Evolutionary conservation across 1,140 invertebrate species (phyloP).

Genomic region (Acromyrmex echinatior): DNA sequence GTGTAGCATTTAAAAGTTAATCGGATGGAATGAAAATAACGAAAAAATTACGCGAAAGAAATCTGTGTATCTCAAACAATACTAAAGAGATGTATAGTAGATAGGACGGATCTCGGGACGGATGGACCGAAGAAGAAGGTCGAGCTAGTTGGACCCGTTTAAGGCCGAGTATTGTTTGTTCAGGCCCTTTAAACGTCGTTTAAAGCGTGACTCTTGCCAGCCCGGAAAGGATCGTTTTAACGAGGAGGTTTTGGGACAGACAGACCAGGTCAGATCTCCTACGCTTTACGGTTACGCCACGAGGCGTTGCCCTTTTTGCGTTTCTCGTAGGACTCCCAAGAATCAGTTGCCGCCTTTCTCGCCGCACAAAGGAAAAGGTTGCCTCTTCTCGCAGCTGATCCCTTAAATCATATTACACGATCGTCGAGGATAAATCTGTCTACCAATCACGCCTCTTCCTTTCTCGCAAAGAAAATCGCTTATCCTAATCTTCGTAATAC

Average conservation of each 20-base stretch:
- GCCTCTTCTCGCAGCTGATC: slow-evolving; percentile 62
- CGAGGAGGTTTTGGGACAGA: slow-evolving; percentile 72
- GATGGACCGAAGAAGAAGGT: background rate
- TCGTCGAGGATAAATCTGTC: slow-evolving; percentile 43
- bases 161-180: slow-evolving; percentile 72
- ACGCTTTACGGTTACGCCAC: slow-evolving; percentile 64
- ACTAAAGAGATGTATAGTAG: background rate
- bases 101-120: background rate
- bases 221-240: slow-evolving; percentile 79
- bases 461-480: slow-evolving; percentile 9
- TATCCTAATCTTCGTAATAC: background rate
- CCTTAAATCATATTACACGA: slow-evolving; percentile 67
- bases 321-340: slow-evolving; percentile 22
- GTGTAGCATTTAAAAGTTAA: too few species aligned
- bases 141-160: slow-evolving; percentile 29
- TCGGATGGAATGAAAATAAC: background rate
- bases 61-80: background rate
- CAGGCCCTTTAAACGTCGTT: slow-evolving; percentile 77
- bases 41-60: background rate
- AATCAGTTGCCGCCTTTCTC: slow-evolving; percentile 32
- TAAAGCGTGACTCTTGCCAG: slow-evolving; percentile 77
- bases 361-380: slow-evolving; percentile 55
- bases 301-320: slow-evolving; percentile 67
- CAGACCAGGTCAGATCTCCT: slow-evolving; percentile 72
- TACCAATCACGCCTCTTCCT: slow-evolving; percentile 12